Base-by-base conservation (phyloP, 2,888 invertebrate genomes). In the Hypselothyrea guttata region DNA sequence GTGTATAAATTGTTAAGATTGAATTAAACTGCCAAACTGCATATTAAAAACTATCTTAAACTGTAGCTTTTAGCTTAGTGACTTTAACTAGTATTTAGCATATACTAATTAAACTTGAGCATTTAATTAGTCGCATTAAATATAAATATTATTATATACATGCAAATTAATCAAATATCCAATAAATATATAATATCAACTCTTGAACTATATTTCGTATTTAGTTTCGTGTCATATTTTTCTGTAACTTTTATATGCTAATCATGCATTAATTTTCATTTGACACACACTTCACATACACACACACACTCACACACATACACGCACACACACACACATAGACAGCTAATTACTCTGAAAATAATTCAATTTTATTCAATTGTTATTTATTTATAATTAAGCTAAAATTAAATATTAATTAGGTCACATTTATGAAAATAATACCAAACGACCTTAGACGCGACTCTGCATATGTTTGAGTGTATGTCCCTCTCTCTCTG, bases 241-340 rank as follows among this genome's bases (percentile, higher is more conserved):
- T 40, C 52, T 52, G 61, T 70, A 65, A 61, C 65, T 44, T 69
- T 53, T 52, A 47, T 69, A 53, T 70, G 69, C 69, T 57, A 61
- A 49, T 61, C 70, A 70, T 69, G 46, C 37, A 31, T 49, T 62
- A 54, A 47, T 49, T 49, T 35, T 65, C 60, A 64, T 66, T 55
- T 56, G 12, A 38, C 38, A 37, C 44, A 52, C 49, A 47, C 53
- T 35, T 33, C 44, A 52, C 49, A 47, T 49, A 11, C 54, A 34
- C 45, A 49, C 27, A 34, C 45, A 37, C 47, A 33, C n/a, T 2
- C 11, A 44, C 11, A 54, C 7, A 38, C 18, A 22, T 16, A 52
- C 33, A 30, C 30, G 9, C 4, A 9, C 1, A 18, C 27, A 22
- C 13, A 22, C 12, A 34, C n/a, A 27, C 15, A 22, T 9, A 41